Conservation (phyloP, 2,113 vertebrate genomes). For the Osmerus eperlanus region DNA sequence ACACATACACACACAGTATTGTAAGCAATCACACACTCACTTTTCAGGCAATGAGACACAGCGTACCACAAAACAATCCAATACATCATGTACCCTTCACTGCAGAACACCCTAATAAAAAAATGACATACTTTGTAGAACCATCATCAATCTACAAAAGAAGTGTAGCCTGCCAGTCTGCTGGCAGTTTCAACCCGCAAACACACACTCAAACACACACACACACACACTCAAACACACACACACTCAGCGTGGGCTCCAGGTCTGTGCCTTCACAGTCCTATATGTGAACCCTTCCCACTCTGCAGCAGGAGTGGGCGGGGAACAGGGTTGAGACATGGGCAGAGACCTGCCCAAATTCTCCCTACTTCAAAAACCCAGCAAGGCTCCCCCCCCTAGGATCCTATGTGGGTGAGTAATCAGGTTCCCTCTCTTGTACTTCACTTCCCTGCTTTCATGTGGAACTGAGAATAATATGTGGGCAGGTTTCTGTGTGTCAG, state of each 20-base stretch:
- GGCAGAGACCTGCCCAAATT: constrained; percentile 38
- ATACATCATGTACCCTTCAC: not conserved
- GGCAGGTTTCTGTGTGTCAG: constrained; percentile 30
- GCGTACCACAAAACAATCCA: not conserved
- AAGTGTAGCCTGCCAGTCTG: too few relatives aligned
- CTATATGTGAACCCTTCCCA: constrained; percentile 36
- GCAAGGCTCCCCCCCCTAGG: constrained; percentile 4
- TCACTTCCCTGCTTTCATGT: constrained; percentile 51
- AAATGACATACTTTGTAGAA: not conserved
- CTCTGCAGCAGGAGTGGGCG: constrained; percentile 44
- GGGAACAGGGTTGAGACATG: constrained; percentile 44
- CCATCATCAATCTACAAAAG: too few relatives aligned
- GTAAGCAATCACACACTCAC: constrained; percentile 15
- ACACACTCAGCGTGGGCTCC: constrained; percentile 40
- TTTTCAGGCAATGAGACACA: constrained; percentile 20
- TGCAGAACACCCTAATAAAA: not conserved
- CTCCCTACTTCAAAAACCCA: constrained; percentile 51
- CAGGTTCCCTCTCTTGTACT: constrained; percentile 45
- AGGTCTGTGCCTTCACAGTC: constrained; percentile 7
- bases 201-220: not conserved
- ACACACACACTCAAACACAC: not conserved
- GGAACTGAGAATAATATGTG: constrained; percentile 31
- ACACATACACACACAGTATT: constrained; percentile 12
- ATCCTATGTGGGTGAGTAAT: constrained; percentile 48
- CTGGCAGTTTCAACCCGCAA: too few relatives aligned